A percentile compares a stretch with the other conserved stretches of the same genome.
Conservation (phyloP, 2,797 vertebrate species). For the Pseudopleuronectes americanus region DNA sequence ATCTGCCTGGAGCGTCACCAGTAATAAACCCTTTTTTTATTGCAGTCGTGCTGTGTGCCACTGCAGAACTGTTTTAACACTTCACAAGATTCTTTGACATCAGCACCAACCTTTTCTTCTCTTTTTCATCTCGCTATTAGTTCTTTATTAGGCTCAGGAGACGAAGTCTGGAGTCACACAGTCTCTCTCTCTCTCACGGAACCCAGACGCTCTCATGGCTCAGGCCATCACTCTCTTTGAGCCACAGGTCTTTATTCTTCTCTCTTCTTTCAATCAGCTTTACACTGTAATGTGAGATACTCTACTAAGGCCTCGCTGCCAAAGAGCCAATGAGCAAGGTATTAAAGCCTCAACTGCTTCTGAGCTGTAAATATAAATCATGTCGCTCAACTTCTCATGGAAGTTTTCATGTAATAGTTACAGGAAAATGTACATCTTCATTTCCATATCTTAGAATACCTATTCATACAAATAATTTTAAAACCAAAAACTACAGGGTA, state of each 20-base stretch:
- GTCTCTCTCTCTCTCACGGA: constrained; percentile 11
- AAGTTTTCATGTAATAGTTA: too few relatives aligned
- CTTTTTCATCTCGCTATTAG: constrained; percentile 9
- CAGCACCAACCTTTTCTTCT: neutral
- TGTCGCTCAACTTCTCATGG: too few relatives aligned
- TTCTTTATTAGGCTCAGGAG: constrained; percentile 28
- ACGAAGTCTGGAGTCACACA: constrained; percentile 30
- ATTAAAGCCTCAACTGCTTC: neutral
- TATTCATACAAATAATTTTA: too few relatives aligned
- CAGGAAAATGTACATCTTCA: too few relatives aligned
- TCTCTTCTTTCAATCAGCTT: neutral
- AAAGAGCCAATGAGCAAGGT: too few relatives aligned
- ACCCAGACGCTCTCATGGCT: constrained; percentile 5
- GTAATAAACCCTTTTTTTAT: constrained; percentile 25
- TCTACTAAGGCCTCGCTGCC: constrained; percentile 6
- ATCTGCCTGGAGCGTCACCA: neutral
- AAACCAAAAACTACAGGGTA: too few relatives aligned
- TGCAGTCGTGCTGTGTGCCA: neutral
- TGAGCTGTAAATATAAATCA: neutral
- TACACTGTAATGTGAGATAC: constrained; percentile 6
- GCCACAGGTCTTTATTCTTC: constrained; percentile 19
- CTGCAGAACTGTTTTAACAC: constrained; percentile 12
- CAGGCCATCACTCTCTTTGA: constrained; percentile 29
- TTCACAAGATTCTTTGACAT: constrained; percentile 14
- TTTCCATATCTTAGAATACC: too few relatives aligned